Evolutionary conservation across 2,113 vertebrate genomes (phyloP).

Genomic region (Picathartes gymnocephalus): DNA sequence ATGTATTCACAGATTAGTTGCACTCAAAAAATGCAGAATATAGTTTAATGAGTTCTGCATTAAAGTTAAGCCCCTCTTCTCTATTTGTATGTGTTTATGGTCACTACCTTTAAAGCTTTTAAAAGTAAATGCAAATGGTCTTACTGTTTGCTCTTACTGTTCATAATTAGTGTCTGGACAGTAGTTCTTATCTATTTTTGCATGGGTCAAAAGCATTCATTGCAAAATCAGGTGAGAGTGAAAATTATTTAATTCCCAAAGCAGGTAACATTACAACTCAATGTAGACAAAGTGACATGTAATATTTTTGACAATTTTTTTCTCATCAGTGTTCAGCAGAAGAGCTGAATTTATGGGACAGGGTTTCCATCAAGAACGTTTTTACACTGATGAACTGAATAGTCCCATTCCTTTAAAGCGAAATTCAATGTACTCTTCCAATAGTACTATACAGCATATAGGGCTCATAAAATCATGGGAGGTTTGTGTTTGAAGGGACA

Average conservation of each 20-base stretch:
- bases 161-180: not conserved
- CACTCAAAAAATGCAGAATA: not conserved
- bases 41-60: not conserved
- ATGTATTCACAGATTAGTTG: not conserved
- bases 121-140: not conserved
- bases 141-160: not conserved
- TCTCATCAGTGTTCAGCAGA: not conserved
- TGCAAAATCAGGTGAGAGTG: not conserved
- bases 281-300: not conserved
- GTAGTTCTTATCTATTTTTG: not conserved
- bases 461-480: not conserved
- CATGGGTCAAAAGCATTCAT: not conserved
- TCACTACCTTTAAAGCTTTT: not conserved
- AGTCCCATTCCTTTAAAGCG: not conserved
- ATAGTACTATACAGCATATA: not conserved
- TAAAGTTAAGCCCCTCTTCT: not conserved
- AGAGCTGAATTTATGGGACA: not conserved
- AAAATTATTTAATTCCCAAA: not conserved
- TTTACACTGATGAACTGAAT: not conserved
- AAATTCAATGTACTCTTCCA: not conserved
- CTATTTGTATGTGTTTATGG: not conserved
- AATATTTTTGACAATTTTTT: not conserved
- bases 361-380: not conserved
- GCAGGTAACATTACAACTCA: not conserved
- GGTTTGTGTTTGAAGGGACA: not conserved